Evolutionary conservation across 2,888 invertebrate genomes (phyloP).

Genomic region (Drymonia ruficornis): DNA sequence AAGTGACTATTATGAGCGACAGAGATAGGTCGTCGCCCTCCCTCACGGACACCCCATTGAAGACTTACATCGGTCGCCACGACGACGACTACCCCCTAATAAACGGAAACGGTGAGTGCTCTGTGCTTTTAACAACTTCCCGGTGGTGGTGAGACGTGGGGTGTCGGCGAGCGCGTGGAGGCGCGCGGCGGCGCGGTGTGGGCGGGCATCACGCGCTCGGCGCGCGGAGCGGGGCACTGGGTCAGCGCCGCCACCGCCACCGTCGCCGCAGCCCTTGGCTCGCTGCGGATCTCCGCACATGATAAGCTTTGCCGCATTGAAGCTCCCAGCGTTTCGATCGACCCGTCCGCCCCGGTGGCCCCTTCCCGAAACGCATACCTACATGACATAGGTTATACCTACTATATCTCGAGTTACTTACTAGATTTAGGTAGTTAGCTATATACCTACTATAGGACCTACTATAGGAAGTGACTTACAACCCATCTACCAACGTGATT

Average conservation of each 20-base stretch:
- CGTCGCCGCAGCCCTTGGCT: constrained; percentile 18
- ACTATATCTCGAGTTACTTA: constrained; percentile 27
- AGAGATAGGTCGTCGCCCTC: constrained; percentile 95
- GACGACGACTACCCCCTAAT: constrained; percentile 92
- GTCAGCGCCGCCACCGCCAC: constrained; percentile 29
- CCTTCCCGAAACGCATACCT: constrained; percentile 52
- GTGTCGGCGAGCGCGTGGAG: constrained; percentile 8
- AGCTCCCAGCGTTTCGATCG: constrained; percentile 70
- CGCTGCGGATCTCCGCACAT: constrained; percentile 46
- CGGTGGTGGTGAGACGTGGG: constrained; percentile 7
- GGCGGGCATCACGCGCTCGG: constrained; percentile 43
- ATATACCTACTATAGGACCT: neutral
- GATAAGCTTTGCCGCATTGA: constrained; percentile 73
- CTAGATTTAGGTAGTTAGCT: no score
- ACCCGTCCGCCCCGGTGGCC: constrained; percentile 55
- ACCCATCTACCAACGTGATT: neutral
- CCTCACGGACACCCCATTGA: constrained; percentile 94
- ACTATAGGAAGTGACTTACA: no score
- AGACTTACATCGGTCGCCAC: constrained; percentile 93
- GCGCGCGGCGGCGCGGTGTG: constrained; percentile 18
- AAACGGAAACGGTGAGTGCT: constrained; percentile 89
- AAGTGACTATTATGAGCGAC: constrained; percentile 93
- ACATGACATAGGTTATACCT: constrained; percentile 47
- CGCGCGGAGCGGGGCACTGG: constrained; percentile 44
- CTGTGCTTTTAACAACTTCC: constrained; percentile 15